Evolutionary conservation across 2,888 invertebrate genomes (phyloP), one percentile per base, ranked within the genome.

Genomic region (Habrosyne pyritoides): DNA sequence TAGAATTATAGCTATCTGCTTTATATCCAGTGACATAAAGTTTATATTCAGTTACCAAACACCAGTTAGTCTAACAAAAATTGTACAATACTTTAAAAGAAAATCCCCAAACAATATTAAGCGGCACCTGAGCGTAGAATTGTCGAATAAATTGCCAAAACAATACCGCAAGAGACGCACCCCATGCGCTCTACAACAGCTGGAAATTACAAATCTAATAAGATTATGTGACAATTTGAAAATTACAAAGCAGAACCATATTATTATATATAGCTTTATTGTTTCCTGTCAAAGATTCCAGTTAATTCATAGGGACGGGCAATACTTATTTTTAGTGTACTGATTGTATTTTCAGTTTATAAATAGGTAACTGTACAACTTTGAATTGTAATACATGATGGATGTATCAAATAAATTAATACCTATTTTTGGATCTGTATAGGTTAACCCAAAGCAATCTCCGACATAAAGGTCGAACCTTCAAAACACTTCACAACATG

Each of bases 61-160:
- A 14, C 12, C 7, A 42, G 33, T 36, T 0, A 14, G n/a, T 3
- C 1, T 2, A n/a, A 14, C 2, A 42, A 8, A 12, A 12, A 7
- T 14, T 5, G 12, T 1, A 42, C 2, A 42, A 12, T 30, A 30
- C 4, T 30, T 62, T 63, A 47, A 53, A 47, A 56, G 57, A 54
- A 74, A 72, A 71, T 67, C 69, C 64, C 58, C 54, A 63, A 73
- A 75, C 71, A 65, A 67, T 69, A 59, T 56, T 53, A 60, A 64
- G 56, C 68, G 66, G 67, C 76, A 74, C 70, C 76, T 77, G 77
- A 57, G 74, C 55, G 48, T 59, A 46, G 57, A 60, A 66, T 58
- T 55, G 60, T 56, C 56, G 53, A 65, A 67, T 42, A 42, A 42
- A 42, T 42, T 42, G 14, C n/a, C 18, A 42, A 42, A 42, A 42